Evolutionary conservation across 53 echinoderm and acorn worm species (phyloP).

Genomic region (Patiria pectinifera): DNA sequence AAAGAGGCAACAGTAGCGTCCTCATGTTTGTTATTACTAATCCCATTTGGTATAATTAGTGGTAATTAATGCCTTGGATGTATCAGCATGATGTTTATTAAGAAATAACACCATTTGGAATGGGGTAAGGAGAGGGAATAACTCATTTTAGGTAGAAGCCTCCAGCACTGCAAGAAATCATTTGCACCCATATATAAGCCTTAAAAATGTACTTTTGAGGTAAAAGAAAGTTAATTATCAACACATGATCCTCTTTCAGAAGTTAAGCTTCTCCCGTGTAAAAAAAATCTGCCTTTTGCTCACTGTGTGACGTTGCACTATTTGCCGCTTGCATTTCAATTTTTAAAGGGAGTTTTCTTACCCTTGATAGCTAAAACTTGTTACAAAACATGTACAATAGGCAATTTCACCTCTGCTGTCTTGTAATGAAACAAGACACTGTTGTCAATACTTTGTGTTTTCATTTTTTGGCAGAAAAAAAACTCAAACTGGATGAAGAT

Average conservation of each 20-base stretch:
- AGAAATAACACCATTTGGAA: neutral
- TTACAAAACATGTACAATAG: neutral
- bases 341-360: no score
- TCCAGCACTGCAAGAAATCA: neutral
- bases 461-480: constrained; percentile 29
- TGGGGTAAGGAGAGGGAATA: neutral
- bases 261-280: no score
- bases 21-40: neutral
- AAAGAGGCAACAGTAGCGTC: neutral
- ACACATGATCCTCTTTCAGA: neutral
- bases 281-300: no score
- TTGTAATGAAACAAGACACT: neutral
- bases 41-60: neutral
- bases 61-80: neutral
- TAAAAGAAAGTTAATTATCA: neutral
- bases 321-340: no score
- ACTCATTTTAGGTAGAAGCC: neutral
- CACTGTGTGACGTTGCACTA: no score
- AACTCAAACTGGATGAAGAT: constrained; percentile 14
- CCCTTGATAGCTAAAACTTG: no score
- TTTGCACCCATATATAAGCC: neutral
- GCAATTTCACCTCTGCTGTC: neutral
- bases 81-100: neutral
- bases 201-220: neutral
- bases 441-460: neutral